Conservation (phyloP, 2,888 invertebrate genomes). For the Spialia ferax region DNA sequence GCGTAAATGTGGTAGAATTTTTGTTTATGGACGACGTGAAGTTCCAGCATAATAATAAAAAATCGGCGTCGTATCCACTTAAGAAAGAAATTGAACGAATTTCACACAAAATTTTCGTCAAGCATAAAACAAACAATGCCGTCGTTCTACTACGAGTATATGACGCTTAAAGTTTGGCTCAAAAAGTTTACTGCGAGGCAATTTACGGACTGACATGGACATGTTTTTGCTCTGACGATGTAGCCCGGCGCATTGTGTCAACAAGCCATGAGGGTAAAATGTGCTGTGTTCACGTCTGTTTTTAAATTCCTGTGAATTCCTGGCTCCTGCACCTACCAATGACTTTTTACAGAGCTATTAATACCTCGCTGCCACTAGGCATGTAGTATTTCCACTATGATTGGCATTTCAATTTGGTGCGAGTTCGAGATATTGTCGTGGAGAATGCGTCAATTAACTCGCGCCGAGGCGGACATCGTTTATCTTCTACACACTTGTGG, state of each 20-base stretch:
- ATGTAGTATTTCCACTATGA: constrained; percentile 45
- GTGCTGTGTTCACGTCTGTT: not conserved
- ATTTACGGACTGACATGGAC: constrained; percentile 33
- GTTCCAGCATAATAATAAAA: too few species aligned
- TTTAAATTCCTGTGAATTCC: not conserved
- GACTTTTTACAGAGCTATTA: not conserved
- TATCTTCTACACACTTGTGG: constrained; percentile 6
- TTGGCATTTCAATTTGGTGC: constrained; percentile 71
- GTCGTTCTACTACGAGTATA: not conserved
- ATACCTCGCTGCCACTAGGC: not conserved
- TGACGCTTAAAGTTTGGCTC: constrained; percentile 15
- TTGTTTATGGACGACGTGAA: not conserved
- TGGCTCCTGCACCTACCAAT: not conserved
- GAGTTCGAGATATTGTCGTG: constrained; percentile 56
- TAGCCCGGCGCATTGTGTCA: constrained; percentile 15
- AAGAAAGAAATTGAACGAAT: not conserved
- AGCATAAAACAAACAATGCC: constrained; percentile 9
- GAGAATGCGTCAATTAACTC: constrained; percentile 62
- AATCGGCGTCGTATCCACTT: not conserved
- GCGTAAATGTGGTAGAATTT: not conserved
- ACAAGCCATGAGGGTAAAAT: constrained; percentile 2
- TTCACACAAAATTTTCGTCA: constrained; percentile 5
- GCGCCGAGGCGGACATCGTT: constrained; percentile 1
- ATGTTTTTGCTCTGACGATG: constrained; percentile 8
- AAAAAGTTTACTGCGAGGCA: constrained; percentile 29